Percentiles rank a stretch among this genome's conserved stretches.
Evolutionary conservation across 2,888 invertebrate species (phyloP).

Genomic region (Yponomeuta plumbellus): DNA sequence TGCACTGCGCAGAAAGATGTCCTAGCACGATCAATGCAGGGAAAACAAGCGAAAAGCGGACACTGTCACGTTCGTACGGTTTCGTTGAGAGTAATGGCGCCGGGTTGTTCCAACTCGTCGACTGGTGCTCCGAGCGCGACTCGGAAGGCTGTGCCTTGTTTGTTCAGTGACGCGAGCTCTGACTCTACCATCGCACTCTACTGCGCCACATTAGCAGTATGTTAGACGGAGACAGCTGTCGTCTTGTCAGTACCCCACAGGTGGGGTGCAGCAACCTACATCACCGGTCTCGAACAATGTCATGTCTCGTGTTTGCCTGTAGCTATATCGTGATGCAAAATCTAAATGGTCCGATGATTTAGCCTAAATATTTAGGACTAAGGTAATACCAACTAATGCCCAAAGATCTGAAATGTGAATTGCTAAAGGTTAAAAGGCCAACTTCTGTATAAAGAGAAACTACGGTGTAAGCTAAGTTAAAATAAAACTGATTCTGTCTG

Average conservation of each 20-base stretch:
- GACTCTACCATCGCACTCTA: conserved; percentile 41
- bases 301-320: conserved; percentile 53
- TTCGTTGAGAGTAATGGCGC: conserved; percentile 72
- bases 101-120: conserved; percentile 54
- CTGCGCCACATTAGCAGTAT: conserved; percentile 14
- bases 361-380: not conserved
- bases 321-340: conserved; percentile 51
- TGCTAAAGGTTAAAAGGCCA: not conserved
- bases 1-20: conserved; percentile 72
- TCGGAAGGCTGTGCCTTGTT: conserved; percentile 72
- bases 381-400: not conserved
- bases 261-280: conserved; percentile 72
- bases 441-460: not conserved
- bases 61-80: conserved; percentile 71
- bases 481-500: not conserved
- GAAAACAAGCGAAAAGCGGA: conserved; percentile 59
- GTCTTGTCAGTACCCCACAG: conserved; percentile 36
- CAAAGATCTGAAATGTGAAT: not conserved
- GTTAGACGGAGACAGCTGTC: conserved; percentile 41
- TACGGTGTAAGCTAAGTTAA: not conserved
- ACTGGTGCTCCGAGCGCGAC: conserved; percentile 52
- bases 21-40: conserved; percentile 64
- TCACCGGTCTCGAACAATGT: conserved; percentile 64
- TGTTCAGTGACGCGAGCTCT: conserved; percentile 61
- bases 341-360: conserved; percentile 29